Base-by-base conservation (phyloP, 2,113 vertebrate genomes). In the Ellobius talpinus region DNA sequence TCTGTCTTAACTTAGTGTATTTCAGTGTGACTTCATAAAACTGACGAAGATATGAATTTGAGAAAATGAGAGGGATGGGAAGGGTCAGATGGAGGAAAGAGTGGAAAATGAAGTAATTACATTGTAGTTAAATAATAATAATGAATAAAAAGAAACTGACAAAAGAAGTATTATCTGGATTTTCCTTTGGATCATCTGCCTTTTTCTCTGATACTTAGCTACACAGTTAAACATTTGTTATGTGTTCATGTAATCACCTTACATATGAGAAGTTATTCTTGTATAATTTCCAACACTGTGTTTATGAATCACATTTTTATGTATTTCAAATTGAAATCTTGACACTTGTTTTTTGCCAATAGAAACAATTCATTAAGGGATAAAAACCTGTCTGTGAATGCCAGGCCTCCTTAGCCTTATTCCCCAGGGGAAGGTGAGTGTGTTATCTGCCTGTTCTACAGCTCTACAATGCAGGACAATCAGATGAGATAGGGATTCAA, bases 181-280 rank as follows among this genome's bases (percentile, higher is more conserved):
- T 94, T 92, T 52, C 42, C 50, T 90, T 82, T 94, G 74, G 81
- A 87, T 33, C 39, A 66, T 24, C 45, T 92, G 29, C 5, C 3
- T 81, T 14, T 91, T 91, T 68, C 16, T 47, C 52, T 97, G 81
- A 66, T 95, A 42, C 89, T 39, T 92, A 66, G 93, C 82, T 87
- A 94, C 47, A 66, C 50, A 94, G 31, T 92, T 79, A 87, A 95
- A 89, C 89, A 91, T 89, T 89, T 93, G 45, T 39, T 42, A 66
- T 61, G 16, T 58, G 55, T 58, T 58, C 55, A 58, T 58, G 17
- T 58, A 58, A 58, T 58, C 55, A 58, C n/a, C 72, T 24, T 16
- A 73, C 23, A 24, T 24, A 92, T 90, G n/a, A 58, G 61, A 97
- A 95, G 70, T 90, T 94, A 74, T 84, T 92, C 31, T 92, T 89